Conservation (phyloP, 1,140 invertebrate species). For the Stegodyphus mimosarum region DNA sequence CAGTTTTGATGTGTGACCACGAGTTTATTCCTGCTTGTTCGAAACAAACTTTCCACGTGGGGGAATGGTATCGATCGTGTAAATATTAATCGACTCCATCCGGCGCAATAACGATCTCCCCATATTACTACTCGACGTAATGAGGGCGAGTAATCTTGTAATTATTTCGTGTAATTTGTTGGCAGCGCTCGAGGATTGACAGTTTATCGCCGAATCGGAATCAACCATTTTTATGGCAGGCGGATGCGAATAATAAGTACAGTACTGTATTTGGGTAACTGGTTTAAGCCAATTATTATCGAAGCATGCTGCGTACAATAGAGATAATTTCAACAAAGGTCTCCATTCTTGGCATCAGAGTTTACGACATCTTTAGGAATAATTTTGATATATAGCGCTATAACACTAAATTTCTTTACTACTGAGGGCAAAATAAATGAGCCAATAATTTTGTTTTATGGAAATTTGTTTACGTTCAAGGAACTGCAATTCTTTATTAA, state of each 20-base stretch:
- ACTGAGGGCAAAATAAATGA: too few species aligned
- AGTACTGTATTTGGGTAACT: not conserved
- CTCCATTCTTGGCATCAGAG: too few species aligned
- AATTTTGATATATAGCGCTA: too few species aligned
- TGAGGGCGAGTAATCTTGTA: slow-evolving; percentile 30
- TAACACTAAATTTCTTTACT: too few species aligned
- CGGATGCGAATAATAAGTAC: not conserved
- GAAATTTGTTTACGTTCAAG: too few species aligned
- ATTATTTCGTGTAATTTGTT: slow-evolving; percentile 38
- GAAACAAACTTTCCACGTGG: not conserved
- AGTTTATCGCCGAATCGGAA: slow-evolving; percentile 10
- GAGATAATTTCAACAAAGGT: too few species aligned
- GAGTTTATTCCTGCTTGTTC: too few species aligned
- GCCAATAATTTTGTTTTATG: too few species aligned
- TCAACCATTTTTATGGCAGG: slow-evolving; percentile 11
- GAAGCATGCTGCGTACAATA: not conserved
- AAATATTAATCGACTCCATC: slow-evolving; percentile 20
- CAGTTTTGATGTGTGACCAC: too few species aligned
- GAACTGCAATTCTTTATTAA: too few species aligned
- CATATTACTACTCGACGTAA: slow-evolving; percentile 24
- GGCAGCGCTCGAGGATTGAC: slow-evolving; percentile 4
- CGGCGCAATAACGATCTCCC: slow-evolving; percentile 1
- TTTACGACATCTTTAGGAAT: too few species aligned
- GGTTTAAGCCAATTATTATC: not conserved
- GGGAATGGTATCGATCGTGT: not conserved